A percentile compares a stretch with the other conserved stretches of the same genome.
phyloP scores from a whole-genome alignment of 2,888 invertebrate genomes.

The Lissonota sp. region DNA sequence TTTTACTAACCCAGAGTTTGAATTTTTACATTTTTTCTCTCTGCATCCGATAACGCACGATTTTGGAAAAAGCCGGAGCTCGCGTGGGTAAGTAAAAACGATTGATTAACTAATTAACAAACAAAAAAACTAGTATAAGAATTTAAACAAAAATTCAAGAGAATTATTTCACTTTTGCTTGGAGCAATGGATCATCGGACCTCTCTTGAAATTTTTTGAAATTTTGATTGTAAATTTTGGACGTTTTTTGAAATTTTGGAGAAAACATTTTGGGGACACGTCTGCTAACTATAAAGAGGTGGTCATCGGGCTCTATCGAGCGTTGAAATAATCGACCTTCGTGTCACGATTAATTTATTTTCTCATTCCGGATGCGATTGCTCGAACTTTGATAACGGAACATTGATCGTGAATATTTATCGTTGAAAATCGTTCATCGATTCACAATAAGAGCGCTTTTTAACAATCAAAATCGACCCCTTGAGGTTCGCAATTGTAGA shows the following conservation, averaged over 20 bases:
- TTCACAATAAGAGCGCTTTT: too few relatives aligned
- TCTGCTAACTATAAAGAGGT: too few relatives aligned
- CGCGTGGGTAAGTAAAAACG: constrained; percentile 83
- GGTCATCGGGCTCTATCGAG: too few relatives aligned
- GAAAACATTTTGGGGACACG: too few relatives aligned
- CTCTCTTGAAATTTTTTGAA: too few relatives aligned
- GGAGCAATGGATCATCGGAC: constrained; percentile 6
- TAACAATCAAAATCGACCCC: too few relatives aligned
- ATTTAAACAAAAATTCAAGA: constrained; percentile 4
- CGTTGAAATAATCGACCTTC: not conserved
- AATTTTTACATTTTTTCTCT: constrained; percentile 74
- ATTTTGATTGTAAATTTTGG: too few relatives aligned
- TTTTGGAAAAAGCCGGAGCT: constrained; percentile 82
- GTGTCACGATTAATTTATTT: not conserved
- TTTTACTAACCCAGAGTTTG: constrained; percentile 70
- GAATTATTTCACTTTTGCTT: constrained; percentile 1
- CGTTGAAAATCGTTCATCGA: too few relatives aligned
- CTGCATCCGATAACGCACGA: constrained; percentile 69
- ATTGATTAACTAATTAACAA: constrained; percentile 22
- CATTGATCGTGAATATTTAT: too few relatives aligned
- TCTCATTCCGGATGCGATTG: not conserved
- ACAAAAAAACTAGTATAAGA: constrained; percentile 22
- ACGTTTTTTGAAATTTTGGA: too few relatives aligned
- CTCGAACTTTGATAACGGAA: not conserved
- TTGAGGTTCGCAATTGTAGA: too few relatives aligned